Evolutionary conservation across 1,140 invertebrate genomes (phyloP).

Genomic region (roundworm (Caenorhabditis elegans)): DNA sequence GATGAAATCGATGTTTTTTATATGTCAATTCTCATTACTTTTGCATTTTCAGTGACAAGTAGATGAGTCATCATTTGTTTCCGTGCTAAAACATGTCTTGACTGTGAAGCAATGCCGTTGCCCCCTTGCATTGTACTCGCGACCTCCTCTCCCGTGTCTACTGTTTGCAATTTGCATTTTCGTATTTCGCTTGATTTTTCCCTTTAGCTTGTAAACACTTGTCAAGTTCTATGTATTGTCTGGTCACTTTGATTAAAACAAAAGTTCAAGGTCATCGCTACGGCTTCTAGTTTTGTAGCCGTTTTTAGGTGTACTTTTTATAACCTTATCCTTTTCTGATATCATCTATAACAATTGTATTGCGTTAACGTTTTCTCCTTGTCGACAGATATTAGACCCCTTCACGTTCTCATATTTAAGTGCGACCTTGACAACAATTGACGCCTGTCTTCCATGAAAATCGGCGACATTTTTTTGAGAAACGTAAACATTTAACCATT

Average conservation of each 20-base stretch:
- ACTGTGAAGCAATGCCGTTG: conserved; percentile 3
- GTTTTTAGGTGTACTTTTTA: background rate
- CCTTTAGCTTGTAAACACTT: background rate
- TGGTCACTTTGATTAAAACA: too few species aligned
- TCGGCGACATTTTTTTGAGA: background rate
- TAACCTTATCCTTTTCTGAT: background rate
- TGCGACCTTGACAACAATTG: background rate
- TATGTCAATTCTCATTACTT: too few species aligned
- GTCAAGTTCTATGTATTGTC: too few species aligned
- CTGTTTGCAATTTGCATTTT: conserved; percentile 26
- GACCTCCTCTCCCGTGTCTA: background rate
- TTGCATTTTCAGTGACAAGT: too few species aligned
- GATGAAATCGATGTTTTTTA: too few species aligned
- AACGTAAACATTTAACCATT: background rate
- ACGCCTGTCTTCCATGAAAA: background rate
- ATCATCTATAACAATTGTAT: background rate
- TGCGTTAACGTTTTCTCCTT: background rate
- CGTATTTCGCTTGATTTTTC: background rate
- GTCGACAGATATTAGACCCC: background rate
- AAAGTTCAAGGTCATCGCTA: background rate
- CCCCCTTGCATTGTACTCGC: background rate
- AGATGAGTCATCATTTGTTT: background rate
- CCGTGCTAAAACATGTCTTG: background rate
- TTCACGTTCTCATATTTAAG: background rate
- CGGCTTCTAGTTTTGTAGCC: background rate